phyloP scores from a whole-genome alignment of 2,888 invertebrate species.

The Steinernema hermaphroditum region DNA sequence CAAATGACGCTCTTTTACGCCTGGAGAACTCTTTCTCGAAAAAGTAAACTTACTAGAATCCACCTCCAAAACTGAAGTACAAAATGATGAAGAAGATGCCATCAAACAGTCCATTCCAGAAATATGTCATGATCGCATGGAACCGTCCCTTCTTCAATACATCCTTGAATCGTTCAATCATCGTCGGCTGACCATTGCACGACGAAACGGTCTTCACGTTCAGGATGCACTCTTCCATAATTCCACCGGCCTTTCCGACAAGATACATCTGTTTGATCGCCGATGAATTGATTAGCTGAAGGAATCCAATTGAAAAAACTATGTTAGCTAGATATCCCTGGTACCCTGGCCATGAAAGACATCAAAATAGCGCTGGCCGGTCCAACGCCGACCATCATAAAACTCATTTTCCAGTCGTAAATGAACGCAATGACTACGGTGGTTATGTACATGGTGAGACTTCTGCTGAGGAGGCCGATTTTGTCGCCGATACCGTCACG shows the following conservation, averaged over 20 bases:
- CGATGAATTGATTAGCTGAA: conserved; percentile 39
- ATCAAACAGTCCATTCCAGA: conserved; percentile 45
- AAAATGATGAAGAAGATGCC: conserved; percentile 40
- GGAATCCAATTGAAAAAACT: no score
- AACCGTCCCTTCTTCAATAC: conserved; percentile 32
- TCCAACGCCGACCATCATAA: conserved; percentile 37
- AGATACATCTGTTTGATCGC: conserved; percentile 33
- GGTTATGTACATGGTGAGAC: conserved; percentile 34
- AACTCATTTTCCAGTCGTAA: conserved; percentile 39
- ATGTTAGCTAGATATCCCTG: no score
- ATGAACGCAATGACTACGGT: conserved; percentile 34
- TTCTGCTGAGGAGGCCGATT: conserved; percentile 36
- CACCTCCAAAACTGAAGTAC: neutral
- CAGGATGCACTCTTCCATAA: conserved; percentile 41
- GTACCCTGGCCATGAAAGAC: conserved; percentile 42
- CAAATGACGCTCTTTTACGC: no score
- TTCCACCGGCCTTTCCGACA: conserved; percentile 36
- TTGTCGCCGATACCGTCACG: conserved; percentile 43
- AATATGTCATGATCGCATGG: conserved; percentile 37
- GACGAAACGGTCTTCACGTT: conserved; percentile 45
- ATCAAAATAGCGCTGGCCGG: conserved; percentile 38
- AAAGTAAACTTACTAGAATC: conserved; percentile 20
- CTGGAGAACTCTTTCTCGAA: no score
- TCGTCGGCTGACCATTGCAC: conserved; percentile 41
- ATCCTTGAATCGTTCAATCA: conserved; percentile 36